Base-by-base conservation (phyloP, 2,113 vertebrate genomes). In the Lophochroa leadbeateri region DNA sequence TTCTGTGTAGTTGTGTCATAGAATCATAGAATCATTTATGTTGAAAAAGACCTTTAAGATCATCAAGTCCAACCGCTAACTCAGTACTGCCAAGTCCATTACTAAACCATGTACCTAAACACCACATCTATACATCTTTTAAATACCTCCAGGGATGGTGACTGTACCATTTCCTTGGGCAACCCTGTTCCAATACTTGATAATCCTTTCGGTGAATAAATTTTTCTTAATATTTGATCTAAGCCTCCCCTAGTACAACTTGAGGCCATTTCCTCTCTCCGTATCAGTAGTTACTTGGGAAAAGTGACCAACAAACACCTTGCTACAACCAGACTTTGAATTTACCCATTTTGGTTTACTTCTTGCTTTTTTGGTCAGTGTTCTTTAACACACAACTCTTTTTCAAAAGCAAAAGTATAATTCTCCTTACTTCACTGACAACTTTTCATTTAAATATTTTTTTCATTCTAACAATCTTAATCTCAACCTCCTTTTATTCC, bases 261-360 rank as follows among this genome's bases (percentile, higher is more conserved):
- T 47, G 21, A 77, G 11, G 21, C 19, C 0, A 0, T 50, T 85
- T 58, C 12, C 28, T 64, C 33, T 27, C 4, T 2, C n/a, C 41
- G 18, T 44, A 35, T 35, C 14, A 20, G 8, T 28, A 47, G 21
- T 65, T 52, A 23, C 28, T 8, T 15, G 12, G 28, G 4, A 55
- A 37, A 75, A 58, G 8, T 28, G 14, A 41, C 11, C 9, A 6
- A n/a, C 29, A 43, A 12, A 23, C 13, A 33, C 12, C 21, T 55
- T 3, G 1, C 21, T 25, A 14, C 29, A 33, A 33, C 21, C 6
- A 58, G 33, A 58, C 19, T n/a, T n/a, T n/a, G 55, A n/a, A 20
- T n/a, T 58, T 58, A n/a, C 55, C 13, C 33, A 9, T 43, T 17
- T 41, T 27, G 2, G 31, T 53, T 44, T 49, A 68, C 27, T 64